Conservation (phyloP, 2,888 invertebrate genomes). For the Zelleria hepariella region DNA sequence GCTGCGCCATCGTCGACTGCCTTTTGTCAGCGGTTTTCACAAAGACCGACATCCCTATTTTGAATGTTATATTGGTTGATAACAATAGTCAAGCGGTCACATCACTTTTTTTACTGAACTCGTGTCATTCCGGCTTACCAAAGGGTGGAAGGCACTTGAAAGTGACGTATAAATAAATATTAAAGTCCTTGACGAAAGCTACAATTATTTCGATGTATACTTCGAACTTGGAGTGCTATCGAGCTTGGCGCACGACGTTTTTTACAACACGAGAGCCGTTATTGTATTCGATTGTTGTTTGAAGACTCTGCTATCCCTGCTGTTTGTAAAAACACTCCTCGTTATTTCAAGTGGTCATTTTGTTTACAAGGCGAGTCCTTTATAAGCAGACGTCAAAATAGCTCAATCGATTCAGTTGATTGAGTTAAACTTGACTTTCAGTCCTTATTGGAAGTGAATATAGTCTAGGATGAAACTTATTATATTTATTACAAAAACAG, state of each 20-base stretch:
- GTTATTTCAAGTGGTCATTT: not conserved
- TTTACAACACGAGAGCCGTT: not conserved
- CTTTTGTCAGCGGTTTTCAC: not conserved
- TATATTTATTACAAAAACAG: no score
- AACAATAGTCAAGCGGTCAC: not conserved
- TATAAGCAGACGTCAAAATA: not conserved
- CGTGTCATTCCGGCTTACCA: not conserved
- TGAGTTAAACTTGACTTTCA: not conserved
- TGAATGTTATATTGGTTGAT: not conserved
- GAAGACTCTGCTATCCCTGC: not conserved
- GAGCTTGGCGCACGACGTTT: not conserved
- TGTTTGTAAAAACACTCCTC: not conserved
- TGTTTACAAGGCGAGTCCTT: not conserved
- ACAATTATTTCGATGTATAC: not conserved
- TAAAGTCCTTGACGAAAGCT: not conserved
- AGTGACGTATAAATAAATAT: not conserved
- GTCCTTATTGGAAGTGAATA: no score
- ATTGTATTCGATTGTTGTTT: not conserved
- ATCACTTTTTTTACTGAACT: not conserved
- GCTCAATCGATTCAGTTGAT: not conserved
- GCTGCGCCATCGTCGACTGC: not conserved
- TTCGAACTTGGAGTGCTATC: not conserved
- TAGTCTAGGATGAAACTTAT: no score
- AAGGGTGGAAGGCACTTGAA: conserved; percentile 1
- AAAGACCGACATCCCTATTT: conserved; percentile 2